phyloP scores from a whole-genome alignment of 2,113 vertebrate species.

The Heloderma charlesbogerti region DNA sequence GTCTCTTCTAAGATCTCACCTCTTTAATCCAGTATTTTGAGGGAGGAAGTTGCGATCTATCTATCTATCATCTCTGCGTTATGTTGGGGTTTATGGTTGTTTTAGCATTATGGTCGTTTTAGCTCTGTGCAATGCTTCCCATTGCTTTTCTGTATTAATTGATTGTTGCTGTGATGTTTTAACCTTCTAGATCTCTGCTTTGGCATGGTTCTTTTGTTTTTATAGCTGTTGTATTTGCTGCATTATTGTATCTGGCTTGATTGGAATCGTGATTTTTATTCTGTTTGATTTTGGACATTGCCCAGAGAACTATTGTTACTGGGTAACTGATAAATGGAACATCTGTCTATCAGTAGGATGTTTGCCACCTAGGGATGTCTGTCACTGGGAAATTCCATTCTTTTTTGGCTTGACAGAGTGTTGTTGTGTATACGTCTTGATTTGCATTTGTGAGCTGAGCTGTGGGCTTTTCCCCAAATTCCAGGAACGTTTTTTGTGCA shows the following conservation, averaged over 20 bases:
- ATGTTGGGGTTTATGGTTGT: background rate
- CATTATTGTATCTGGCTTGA: background rate
- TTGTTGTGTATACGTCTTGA: no score
- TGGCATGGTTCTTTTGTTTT: background rate
- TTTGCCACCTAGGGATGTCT: no score
- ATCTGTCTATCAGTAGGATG: background rate
- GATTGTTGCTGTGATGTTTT: background rate
- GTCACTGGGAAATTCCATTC: no score
- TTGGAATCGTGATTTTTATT: no score
- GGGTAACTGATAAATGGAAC: background rate
- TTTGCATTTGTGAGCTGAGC: no score
- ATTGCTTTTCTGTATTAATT: background rate
- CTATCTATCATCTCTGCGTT: background rate
- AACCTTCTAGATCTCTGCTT: background rate
- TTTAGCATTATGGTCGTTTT: background rate
- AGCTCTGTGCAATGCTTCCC: background rate
- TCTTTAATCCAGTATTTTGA: background rate
- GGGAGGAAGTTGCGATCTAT: background rate
- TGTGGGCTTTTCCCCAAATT: no score
- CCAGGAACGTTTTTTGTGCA: no score
- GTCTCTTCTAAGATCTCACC: accelerated
- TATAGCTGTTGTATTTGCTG: background rate
- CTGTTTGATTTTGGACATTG: background rate
- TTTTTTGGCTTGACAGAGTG: no score
- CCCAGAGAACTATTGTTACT: background rate